phyloP scores from a whole-genome alignment of 2,888 invertebrate genomes.

The Cryptophagus acutangulus region DNA sequence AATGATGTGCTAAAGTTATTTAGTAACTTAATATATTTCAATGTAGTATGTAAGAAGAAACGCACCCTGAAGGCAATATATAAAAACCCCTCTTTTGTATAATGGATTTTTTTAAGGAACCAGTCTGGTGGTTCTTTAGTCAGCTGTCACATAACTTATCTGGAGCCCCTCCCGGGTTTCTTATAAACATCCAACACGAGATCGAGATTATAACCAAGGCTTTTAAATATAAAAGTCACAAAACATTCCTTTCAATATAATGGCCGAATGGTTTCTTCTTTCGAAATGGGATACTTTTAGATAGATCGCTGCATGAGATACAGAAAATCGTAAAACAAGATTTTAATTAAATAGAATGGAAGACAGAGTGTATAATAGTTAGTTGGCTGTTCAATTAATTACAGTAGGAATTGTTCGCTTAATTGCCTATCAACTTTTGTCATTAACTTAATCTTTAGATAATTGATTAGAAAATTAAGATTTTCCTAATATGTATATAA shows the following conservation, averaged over 20 bases:
- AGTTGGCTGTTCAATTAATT: too few species aligned
- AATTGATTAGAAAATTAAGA: constrained; percentile 1
- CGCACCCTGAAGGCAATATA: not conserved
- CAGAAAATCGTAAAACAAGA: constrained; percentile 2
- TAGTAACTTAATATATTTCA: not conserved
- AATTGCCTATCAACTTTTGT: not conserved
- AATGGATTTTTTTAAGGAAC: constrained; percentile 5
- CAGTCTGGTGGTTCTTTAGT: constrained; percentile 6
- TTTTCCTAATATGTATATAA: not conserved
- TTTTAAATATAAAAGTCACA: constrained; percentile 1
- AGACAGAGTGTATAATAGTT: too few species aligned
- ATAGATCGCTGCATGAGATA: not conserved
- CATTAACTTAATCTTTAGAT: not conserved
- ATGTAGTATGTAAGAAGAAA: not conserved
- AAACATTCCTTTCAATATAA: constrained; percentile 1
- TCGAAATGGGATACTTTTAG: constrained; percentile 10
- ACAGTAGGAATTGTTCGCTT: too few species aligned
- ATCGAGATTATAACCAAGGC: not conserved
- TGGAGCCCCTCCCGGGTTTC: constrained; percentile 11
- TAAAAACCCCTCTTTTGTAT: not conserved
- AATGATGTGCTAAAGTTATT: not conserved
- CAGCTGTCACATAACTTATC: constrained; percentile 18
- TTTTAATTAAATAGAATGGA: constrained; percentile 1
- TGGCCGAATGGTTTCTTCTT: constrained; percentile 7
- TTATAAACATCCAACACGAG: not conserved